Base-by-base conservation (phyloP, 37 sponge, comb jelly and placozoan genomes). In the Eunapius fragilis region DNA sequence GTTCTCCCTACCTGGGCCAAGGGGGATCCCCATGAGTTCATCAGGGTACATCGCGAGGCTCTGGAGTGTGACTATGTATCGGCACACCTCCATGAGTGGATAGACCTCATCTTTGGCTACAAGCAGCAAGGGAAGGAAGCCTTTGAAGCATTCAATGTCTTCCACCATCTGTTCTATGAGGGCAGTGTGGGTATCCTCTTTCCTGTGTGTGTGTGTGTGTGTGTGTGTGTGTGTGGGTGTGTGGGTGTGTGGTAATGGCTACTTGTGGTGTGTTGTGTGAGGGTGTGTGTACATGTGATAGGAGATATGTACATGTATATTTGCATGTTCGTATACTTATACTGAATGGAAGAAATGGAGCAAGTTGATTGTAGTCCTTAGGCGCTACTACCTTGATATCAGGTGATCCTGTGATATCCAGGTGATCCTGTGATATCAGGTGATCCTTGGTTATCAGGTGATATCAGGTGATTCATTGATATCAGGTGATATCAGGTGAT, bases 91-190 rank as follows among this genome's bases (percentile, higher is more conserved):
- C 99, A 98, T 72, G 91, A 96, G 74, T 98, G 99, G 99, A 96
- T 98, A 26, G 99, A 98, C 77, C 92, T 98, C 35, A 95, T 98
- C 76, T 98, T 98, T 85, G 99, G 99, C 72, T 98, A 89, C 91
- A 98, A 95, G 48, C 99, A 98, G 79, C 75, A 41, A 26, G 99
- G 99, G 28, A 78, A 89, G 32, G 92, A 89, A 31, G 95, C 99
- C 7, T 71, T 91, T n/a, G 79, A 90, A 69, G 90, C 92, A 32
- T 89, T 88, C 89, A 98, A 98, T 74, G 93, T 96, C 45, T 98
- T 95, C 84, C 95, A 98, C 73, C 95, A 92, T 45, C 86, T 92
- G 76, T 98, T 98, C 87, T 98, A 98, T 76, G 99, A 98, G 76
- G 97, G 97, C 23, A 87, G 90, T 74, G 94, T 98, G 30, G 86